These are phyloP conservation scores for Musca domestica DNA, from an alignment of 1,140 invertebrate genomes.

Conservation along the genomic window DNA sequence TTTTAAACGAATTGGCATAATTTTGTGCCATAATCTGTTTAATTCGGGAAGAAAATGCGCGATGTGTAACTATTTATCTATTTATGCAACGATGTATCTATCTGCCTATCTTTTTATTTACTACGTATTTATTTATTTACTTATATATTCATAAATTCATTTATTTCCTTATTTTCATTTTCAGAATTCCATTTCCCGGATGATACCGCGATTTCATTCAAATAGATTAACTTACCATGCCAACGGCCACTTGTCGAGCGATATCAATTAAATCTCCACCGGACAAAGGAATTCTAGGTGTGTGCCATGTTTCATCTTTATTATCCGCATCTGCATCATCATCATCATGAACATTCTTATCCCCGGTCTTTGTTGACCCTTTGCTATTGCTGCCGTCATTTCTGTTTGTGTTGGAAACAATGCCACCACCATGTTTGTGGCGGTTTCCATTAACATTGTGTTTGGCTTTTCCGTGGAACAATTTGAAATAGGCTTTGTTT, in stretches of 20 bases:
- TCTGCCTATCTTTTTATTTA: too few species aligned
- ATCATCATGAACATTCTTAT: slow-evolving; percentile 31
- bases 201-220: too few species aligned
- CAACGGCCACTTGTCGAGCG: slow-evolving; percentile 81
- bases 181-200: too few species aligned
- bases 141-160: too few species aligned
- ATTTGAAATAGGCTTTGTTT: slow-evolving; percentile 43
- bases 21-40: too few species aligned
- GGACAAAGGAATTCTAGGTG: slow-evolving; percentile 51
- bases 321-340: background rate
- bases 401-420: background rate
- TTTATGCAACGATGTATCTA: too few species aligned
- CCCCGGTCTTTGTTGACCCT: background rate
- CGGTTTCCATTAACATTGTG: background rate
- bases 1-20: too few species aligned
- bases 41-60: too few species aligned
- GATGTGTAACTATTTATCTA: too few species aligned
- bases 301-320: background rate
- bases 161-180: too few species aligned
- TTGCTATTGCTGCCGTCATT: slow-evolving; percentile 11
- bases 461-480: background rate
- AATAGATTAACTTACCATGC: slow-evolving; percentile 75
- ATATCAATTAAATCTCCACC: slow-evolving; percentile 76
- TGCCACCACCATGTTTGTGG: background rate
- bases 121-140: too few species aligned